phyloP scores from a whole-genome alignment of 2,888 invertebrate genomes.

The Philereme vetulata region DNA sequence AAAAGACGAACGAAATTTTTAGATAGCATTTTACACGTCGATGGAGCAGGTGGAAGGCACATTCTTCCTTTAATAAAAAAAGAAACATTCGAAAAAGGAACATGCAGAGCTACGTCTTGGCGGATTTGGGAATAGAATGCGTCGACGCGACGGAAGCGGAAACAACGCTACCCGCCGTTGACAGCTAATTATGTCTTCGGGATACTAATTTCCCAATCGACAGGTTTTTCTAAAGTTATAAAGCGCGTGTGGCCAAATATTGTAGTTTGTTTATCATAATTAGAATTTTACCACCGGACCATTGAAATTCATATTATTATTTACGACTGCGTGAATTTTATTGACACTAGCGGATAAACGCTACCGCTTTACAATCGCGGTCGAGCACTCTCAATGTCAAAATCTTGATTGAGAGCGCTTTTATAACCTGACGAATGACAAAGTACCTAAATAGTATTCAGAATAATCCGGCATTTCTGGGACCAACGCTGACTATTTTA shows the following conservation, averaged over 20 bases:
- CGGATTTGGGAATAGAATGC: conserved; percentile 79
- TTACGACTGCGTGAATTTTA: conserved; percentile 68
- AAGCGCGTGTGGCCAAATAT: conserved; percentile 42
- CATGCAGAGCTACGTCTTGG: conserved; percentile 53
- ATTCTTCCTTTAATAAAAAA: conserved; percentile 33
- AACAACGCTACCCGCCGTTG: conserved; percentile 73
- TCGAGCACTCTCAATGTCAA: conserved; percentile 62
- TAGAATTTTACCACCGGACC: conserved; percentile 70
- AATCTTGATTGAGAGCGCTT: conserved; percentile 64
- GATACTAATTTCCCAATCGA: conserved; percentile 76
- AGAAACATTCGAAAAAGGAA: conserved; percentile 43
- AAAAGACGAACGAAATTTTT: conserved; percentile 81
- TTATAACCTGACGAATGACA: conserved; percentile 60
- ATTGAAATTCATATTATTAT: conserved; percentile 64
- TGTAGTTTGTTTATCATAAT: conserved; percentile 70
- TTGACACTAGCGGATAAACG: conserved; percentile 62
- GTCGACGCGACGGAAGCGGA: conserved; percentile 78
- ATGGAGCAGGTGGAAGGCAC: conserved; percentile 68
- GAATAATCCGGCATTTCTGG: conserved; percentile 52
- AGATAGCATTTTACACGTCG: conserved; percentile 73
- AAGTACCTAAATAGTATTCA: conserved; percentile 52
- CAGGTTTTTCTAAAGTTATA: conserved; percentile 64
- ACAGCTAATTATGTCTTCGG: conserved; percentile 80
- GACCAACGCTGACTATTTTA: conserved; percentile 60
- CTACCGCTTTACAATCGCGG: conserved; percentile 51